Evolutionary conservation across 2,113 vertebrate genomes (phyloP).

Genomic region (Lates calcarifer): DNA sequence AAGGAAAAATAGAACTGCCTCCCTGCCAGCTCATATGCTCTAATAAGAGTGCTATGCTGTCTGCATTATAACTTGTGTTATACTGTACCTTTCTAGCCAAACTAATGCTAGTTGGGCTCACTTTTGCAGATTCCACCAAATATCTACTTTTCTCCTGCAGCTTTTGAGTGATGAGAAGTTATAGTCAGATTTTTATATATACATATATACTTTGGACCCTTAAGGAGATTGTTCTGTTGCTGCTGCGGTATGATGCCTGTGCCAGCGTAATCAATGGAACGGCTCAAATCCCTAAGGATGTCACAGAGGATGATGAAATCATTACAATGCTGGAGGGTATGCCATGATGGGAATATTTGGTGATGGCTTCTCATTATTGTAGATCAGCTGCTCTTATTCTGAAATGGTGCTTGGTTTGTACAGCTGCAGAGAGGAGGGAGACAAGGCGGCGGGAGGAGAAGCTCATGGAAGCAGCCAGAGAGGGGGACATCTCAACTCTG

Average conservation of each 20-base stretch:
- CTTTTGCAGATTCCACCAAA: constrained; percentile 2
- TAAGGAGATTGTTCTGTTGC: constrained; percentile 92
- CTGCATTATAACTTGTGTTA: background rate
- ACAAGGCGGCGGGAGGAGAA: constrained; percentile 88
- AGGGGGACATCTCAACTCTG: constrained; percentile 86
- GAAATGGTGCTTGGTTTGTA: constrained; percentile 37
- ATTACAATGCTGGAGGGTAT: constrained; percentile 94
- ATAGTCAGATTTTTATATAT: background rate
- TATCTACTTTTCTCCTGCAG: background rate
- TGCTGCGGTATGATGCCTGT: constrained; percentile 89
- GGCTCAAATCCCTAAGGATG: constrained; percentile 91
- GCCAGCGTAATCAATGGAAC: constrained; percentile 90
- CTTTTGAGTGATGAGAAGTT: constrained; percentile 18
- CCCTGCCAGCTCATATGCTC: background rate
- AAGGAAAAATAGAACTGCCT: background rate
- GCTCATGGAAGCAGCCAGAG: constrained; percentile 90
- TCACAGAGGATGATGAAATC: constrained; percentile 93
- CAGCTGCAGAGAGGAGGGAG: constrained; percentile 93
- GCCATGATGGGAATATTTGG: constrained; percentile 69
- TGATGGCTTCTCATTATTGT: constrained; percentile 50
- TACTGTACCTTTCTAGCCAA: background rate
- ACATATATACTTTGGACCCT: background rate
- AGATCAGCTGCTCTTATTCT: constrained; percentile 41
- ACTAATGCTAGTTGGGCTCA: background rate
- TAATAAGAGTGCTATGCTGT: background rate